Evolutionary conservation across 2,888 invertebrate genomes (phyloP), one percentile per base, ranked within the genome.

Genomic region (Pterostichus madidus): DNA sequence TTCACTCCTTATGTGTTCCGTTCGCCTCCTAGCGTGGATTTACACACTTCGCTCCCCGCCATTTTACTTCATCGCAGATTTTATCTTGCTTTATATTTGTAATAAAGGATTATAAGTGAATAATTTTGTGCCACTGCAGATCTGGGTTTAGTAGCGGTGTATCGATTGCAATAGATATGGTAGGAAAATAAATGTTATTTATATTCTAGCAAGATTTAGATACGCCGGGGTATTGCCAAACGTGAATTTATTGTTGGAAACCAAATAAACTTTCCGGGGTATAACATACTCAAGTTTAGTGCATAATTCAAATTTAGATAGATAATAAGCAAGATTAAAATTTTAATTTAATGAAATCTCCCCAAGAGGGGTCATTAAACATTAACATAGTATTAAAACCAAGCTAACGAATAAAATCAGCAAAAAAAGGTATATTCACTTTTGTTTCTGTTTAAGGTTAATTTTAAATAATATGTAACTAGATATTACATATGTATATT

Each of bases 71-170:
- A 11, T 17, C 8, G 11, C 13, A 35, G 68, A 71, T 71, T 10
- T 10, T 17, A 71, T 71, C 68, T 2, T 10, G 68, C 17, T 71
- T 71, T 71, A 71, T 71, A 44, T 71, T 35, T 44, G 68, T 17
- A 71, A 71, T 71, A 71, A 71, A 71, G 44, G 68, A 71, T 71
- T 71, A 71, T 71, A 71, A 71, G 68, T 44, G 68, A 71, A 71
- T 71, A 71, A 44, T 44, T 71, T 13, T 11, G 24, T 53, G 53
- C 53, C 17, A 56, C 56, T 56, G 56, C 17, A 56, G 17, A 56
- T n/a, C 49, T 0, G 11, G 11, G 49, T 13, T 0, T 49, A 13
- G 49, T 49, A 5, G 5, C 49, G 39, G 49, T n/a, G 13, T 64
- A 64, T 64, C 64, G 64, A 64, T 64, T 64, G 64, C 64, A 64